A percentile compares a stretch with the other conserved stretches of the same genome.
Evolutionary conservation across 2,888 invertebrate species (phyloP).

Genomic region (Spialia ferax): DNA sequence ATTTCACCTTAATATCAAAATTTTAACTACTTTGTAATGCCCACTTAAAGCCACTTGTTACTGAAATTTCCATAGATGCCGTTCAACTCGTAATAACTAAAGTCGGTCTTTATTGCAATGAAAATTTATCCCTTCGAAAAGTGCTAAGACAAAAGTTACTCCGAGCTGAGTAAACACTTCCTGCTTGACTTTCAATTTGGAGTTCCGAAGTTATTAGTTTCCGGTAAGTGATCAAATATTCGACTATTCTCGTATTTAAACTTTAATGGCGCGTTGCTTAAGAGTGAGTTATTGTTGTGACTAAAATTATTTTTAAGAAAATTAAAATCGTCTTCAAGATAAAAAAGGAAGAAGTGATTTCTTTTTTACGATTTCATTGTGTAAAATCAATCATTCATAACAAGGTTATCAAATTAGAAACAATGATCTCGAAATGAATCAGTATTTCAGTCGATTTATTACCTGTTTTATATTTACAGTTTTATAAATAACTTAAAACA

Average conservation of each 20-base stretch:
- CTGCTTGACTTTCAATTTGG: constrained; percentile 24
- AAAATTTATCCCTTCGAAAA: constrained; percentile 23
- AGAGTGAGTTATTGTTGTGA: background rate
- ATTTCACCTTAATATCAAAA: constrained; percentile 1
- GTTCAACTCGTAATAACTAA: constrained; percentile 12
- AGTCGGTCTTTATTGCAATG: constrained; percentile 8
- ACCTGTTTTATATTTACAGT: too few relatives aligned
- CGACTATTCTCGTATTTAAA: background rate
- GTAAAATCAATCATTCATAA: too few relatives aligned
- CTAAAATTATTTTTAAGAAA: background rate
- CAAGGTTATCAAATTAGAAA: too few relatives aligned
- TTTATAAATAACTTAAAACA: too few relatives aligned
- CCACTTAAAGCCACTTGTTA: background rate
- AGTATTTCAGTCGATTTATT: too few relatives aligned
- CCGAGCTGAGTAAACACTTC: constrained; percentile 17
- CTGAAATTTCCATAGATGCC: constrained; percentile 13
- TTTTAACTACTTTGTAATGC: background rate
- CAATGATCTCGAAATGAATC: too few relatives aligned
- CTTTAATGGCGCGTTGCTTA: background rate
- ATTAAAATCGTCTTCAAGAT: background rate
- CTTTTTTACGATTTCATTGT: too few relatives aligned
- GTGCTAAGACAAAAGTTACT: constrained; percentile 21
- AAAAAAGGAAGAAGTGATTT: too few relatives aligned
- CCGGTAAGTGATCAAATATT: constrained; percentile 12
- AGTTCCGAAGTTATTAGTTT: constrained; percentile 24